Conservation (phyloP, 2,888 invertebrate genomes). For the Harpagoxenus sublaevis region DNA sequence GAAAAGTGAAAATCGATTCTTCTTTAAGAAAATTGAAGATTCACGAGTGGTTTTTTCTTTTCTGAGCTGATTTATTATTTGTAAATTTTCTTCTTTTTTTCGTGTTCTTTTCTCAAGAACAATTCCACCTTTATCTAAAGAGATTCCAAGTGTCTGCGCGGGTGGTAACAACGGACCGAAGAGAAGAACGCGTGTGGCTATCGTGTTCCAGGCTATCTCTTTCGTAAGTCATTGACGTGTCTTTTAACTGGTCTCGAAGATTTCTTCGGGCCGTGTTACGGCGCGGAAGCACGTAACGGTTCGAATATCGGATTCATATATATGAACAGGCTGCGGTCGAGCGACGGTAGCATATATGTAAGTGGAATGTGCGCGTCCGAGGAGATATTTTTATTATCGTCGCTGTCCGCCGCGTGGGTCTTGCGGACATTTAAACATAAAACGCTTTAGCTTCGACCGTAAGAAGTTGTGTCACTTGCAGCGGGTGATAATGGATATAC, state of each 20-base stretch:
- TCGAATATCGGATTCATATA: slow-evolving; percentile 24
- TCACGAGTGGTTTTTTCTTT: background rate
- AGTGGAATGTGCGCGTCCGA: slow-evolving; percentile 10
- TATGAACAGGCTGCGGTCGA: background rate
- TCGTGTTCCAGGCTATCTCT: slow-evolving; percentile 37
- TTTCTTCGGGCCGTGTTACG: slow-evolving; percentile 23
- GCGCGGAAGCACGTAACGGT: slow-evolving; percentile 47
- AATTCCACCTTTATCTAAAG: background rate
- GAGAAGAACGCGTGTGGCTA: background rate
- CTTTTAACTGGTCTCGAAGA: slow-evolving; percentile 37
- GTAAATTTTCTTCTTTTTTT: background rate
- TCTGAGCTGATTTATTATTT: background rate
- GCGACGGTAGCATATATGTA: slow-evolving; percentile 4
- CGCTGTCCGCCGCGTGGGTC: background rate
- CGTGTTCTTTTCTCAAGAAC: background rate
- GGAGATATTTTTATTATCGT: slow-evolving; percentile 22
- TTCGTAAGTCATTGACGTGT: slow-evolving; percentile 35
- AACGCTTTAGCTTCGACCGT: background rate
- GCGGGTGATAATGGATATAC: background rate
- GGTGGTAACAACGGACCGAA: background rate
- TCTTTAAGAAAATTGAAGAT: background rate
- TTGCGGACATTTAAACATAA: background rate
- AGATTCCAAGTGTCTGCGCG: background rate
- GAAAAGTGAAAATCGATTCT: background rate
- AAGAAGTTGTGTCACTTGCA: background rate